phyloP scores from a whole-genome alignment of 2,113 vertebrate genomes.

The Gorsachius goisagi region DNA sequence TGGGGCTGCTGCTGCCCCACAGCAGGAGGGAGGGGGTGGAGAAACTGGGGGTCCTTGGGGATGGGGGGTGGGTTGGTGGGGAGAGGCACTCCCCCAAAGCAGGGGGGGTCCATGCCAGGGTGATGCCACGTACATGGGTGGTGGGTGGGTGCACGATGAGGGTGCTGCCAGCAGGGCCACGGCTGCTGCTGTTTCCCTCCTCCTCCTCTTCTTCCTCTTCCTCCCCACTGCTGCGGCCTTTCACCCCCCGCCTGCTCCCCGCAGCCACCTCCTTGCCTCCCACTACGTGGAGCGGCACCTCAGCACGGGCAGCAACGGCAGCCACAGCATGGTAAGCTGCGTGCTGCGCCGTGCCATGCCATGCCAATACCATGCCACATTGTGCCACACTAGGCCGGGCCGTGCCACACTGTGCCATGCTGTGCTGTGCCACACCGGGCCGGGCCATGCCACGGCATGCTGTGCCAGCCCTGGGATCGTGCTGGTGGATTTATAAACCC shows the following conservation, averaged over 20 bases:
- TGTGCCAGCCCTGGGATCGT: background rate
- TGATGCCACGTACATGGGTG: rapidly evolving
- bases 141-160: background rate
- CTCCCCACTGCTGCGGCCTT: background rate
- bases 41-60: background rate
- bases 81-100: background rate
- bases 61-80: too few relatives aligned
- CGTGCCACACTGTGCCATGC: rapidly evolving
- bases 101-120: rapidly evolving
- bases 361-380: too few relatives aligned
- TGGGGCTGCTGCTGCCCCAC: background rate
- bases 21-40: background rate
- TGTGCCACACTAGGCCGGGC: too few relatives aligned
- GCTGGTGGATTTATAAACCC: too few relatives aligned
- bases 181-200: background rate
- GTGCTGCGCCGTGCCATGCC: rapidly evolving
- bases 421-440: rapidly evolving
- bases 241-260: background rate
- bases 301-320: slow-evolving; percentile 72
- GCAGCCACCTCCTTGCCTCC: slow-evolving; percentile 89
- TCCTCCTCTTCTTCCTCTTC: background rate
- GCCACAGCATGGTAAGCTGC: slow-evolving; percentile 79
- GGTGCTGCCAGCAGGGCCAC: background rate
- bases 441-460: rapidly evolving
- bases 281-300: slow-evolving; percentile 87